Conservation (phyloP, 2,113 vertebrate genomes). For the Heptranchias perlo region DNA sequence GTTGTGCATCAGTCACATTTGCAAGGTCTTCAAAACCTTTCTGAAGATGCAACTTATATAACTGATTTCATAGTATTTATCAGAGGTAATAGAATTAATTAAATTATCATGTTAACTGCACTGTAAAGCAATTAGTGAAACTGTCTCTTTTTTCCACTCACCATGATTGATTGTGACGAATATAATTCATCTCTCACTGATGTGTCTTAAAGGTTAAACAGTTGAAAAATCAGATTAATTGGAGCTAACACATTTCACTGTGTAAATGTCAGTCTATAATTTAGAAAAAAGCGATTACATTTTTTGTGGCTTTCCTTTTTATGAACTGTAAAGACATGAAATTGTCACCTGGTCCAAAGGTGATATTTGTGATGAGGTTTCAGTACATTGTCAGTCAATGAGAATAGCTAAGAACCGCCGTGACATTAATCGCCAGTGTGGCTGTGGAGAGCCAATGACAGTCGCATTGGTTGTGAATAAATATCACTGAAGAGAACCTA, state of each 20-base stretch:
- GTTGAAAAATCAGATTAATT: not conserved
- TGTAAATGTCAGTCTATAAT: not conserved
- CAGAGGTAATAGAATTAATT: conserved; percentile 8
- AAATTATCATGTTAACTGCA: not conserved
- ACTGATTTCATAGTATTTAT: not conserved
- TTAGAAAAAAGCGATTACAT: not conserved
- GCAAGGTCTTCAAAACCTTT: not conserved
- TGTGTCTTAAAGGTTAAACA: not conserved
- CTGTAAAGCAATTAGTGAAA: not conserved
- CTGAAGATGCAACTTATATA: not conserved
- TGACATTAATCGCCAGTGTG: not conserved
- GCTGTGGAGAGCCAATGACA: not conserved
- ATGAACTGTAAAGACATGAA: not conserved
- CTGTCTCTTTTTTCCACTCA: not conserved
- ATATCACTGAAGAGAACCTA: not conserved
- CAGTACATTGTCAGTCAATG: not conserved
- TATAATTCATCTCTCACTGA: not conserved
- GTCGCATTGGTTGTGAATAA: not conserved
- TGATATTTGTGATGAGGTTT: not conserved
- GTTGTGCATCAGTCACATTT: not conserved
- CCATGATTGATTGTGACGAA: not conserved
- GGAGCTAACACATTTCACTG: not conserved
- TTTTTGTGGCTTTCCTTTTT: not conserved
- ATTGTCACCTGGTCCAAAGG: not conserved
- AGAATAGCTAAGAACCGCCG: not conserved